A percentile compares a stretch with the other conserved stretches of the same genome.
phyloP scores from a whole-genome alignment of 2,113 vertebrate species.

The Gambusia affinis region DNA sequence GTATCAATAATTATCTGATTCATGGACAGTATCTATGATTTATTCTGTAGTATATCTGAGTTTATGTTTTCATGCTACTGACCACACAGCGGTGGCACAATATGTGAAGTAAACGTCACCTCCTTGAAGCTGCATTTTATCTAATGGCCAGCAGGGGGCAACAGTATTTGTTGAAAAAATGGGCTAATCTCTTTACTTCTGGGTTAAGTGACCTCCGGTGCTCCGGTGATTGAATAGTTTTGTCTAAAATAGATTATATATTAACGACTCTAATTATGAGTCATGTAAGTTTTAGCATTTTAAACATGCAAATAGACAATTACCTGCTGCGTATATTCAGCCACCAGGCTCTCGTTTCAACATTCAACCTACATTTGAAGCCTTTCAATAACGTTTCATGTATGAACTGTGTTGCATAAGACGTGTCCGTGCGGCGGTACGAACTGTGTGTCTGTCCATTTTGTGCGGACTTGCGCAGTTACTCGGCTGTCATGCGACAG shows the following conservation, averaged over 20 bases:
- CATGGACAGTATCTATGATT: too few species aligned
- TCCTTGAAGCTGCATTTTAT: not conserved
- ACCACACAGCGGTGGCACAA: not conserved
- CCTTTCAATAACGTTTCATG: not conserved
- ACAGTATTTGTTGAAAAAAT: not conserved
- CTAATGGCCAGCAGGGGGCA: not conserved
- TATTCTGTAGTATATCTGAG: not conserved
- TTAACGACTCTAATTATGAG: fast-evolving
- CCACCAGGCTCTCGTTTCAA: not conserved
- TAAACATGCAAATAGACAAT: not conserved
- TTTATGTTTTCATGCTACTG: not conserved
- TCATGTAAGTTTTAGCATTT: not conserved
- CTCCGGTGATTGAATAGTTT: not conserved
- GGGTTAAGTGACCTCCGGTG: too few species aligned
- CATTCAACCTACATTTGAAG: not conserved
- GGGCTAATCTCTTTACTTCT: not conserved
- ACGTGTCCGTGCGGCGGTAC: not conserved
- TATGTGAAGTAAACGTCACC: too few species aligned
- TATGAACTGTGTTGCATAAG: not conserved
- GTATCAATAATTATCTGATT: too few species aligned
- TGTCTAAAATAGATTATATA: not conserved
- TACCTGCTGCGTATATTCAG: not conserved
- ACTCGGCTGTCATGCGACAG: constrained; percentile 21
- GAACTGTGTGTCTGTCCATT: not conserved
- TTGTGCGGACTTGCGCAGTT: constrained; percentile 1